Conservation (phyloP, 2,888 invertebrate species). For the Amitus sp. region DNA sequence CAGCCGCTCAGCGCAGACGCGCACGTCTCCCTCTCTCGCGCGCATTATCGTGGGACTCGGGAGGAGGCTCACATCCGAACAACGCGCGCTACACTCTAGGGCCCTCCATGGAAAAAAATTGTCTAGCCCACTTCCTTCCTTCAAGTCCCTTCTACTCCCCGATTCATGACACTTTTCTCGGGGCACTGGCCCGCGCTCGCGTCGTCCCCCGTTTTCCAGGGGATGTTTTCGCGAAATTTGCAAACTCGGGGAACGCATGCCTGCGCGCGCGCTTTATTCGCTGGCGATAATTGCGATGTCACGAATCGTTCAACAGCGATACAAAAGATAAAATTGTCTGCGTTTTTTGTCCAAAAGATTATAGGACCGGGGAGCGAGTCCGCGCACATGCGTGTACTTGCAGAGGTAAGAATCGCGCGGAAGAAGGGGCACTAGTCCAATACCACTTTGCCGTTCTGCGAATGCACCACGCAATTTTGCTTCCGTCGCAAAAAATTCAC, state of each 20-base stretch:
- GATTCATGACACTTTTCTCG: constrained; percentile 40
- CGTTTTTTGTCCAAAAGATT: constrained; percentile 14
- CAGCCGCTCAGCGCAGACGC: constrained; percentile 17
- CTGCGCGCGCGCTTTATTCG: background rate
- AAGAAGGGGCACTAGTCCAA: constrained; percentile 13
- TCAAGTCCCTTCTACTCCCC: constrained; percentile 32
- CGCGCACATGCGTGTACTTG: constrained; percentile 11
- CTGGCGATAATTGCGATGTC: background rate
- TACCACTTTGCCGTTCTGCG: background rate
- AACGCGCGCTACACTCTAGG: constrained; percentile 41
- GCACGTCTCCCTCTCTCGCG: constrained; percentile 36
- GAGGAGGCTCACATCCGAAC: constrained; percentile 61
- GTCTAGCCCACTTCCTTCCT: constrained; percentile 50
- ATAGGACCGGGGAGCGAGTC: no score
- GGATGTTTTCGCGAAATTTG: background rate
- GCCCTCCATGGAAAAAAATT: constrained; percentile 43
- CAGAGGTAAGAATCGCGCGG: constrained; percentile 8
- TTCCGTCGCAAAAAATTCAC: constrained; percentile 15
- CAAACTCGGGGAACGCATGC: no score
- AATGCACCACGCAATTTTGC: constrained; percentile 22
- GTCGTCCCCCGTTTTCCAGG: no score
- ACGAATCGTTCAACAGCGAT: background rate
- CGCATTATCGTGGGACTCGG: constrained; percentile 63
- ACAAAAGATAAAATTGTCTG: constrained; percentile 1
- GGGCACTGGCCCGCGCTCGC: constrained; percentile 14